Conservation (phyloP, 2,888 invertebrate species). For the Mesodorylaimus sp. region DNA sequence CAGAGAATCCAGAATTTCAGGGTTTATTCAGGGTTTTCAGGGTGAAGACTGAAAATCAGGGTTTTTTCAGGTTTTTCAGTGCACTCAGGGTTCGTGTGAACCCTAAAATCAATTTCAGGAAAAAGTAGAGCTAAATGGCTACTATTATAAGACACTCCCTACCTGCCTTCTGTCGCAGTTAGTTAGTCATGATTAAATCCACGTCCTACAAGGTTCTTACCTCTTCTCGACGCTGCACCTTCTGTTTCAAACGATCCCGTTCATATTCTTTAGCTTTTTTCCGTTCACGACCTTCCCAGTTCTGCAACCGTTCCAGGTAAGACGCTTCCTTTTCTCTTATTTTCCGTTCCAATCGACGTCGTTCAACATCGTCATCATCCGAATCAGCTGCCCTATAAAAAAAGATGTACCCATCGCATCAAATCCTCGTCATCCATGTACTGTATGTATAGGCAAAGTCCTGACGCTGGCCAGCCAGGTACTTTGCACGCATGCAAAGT, state of each 20-base stretch:
- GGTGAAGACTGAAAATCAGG: too few relatives aligned
- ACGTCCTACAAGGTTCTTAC: conserved; percentile 15
- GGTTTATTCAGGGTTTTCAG: too few relatives aligned
- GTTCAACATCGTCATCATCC: conserved; percentile 72
- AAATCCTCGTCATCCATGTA: background rate
- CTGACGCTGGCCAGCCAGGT: too few relatives aligned
- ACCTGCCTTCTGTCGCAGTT: too few relatives aligned
- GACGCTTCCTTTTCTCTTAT: conserved; percentile 83
- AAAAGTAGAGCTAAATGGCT: background rate
- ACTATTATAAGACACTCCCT: background rate
- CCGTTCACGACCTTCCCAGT: conserved; percentile 74
- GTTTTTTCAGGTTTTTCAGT: too few relatives aligned
- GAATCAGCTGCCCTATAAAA: conserved; percentile 5
- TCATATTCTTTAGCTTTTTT: conserved; percentile 71
- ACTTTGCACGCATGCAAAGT: too few relatives aligned
- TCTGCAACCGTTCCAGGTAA: conserved; percentile 51
- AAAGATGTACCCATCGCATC: background rate
- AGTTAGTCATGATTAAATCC: background rate
- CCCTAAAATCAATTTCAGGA: too few relatives aligned
- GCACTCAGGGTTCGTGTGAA: too few relatives aligned
- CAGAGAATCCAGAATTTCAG: too few relatives aligned
- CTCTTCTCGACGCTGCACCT: conserved; percentile 58
- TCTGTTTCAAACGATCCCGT: conserved; percentile 33
- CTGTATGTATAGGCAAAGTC: background rate
- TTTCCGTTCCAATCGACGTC: conserved; percentile 69